These are phyloP conservation scores for Nannospalax galili DNA, from an alignment of 2,113 vertebrate species.

Conservation along the genomic window DNA sequence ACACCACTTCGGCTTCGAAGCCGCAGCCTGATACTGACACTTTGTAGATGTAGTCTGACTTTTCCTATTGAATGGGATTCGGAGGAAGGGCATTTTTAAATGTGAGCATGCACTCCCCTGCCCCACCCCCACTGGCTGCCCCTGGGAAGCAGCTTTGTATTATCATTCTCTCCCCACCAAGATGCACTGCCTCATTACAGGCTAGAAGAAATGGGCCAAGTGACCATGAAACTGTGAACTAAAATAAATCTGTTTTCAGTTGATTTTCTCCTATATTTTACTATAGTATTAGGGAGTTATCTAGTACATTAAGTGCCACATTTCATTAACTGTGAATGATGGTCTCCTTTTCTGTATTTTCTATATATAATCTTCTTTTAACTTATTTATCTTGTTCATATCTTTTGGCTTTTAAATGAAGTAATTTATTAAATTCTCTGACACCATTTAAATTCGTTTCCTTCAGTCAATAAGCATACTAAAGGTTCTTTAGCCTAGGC, in stretches of 20 bases:
- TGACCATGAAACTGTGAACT: not conserved
- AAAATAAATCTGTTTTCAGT: not conserved
- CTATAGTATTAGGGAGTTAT: not conserved
- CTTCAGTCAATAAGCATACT: not conserved
- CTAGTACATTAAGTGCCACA: not conserved
- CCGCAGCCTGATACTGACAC: too few species aligned
- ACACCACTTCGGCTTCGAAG: too few species aligned
- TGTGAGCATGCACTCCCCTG: not conserved
- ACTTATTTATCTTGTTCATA: not conserved
- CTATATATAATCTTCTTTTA: not conserved
- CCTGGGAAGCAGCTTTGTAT: not conserved
- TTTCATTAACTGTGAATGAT: not conserved
- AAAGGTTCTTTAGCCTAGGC: accelerated
- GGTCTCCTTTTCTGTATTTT: not conserved
- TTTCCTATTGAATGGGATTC: too few species aligned
- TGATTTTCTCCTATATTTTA: not conserved
- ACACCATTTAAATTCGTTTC: not conserved
- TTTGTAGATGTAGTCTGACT: too few species aligned
- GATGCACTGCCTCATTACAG: not conserved
- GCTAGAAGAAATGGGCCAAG: not conserved
- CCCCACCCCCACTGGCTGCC: not conserved
- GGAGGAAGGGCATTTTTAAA: not conserved
- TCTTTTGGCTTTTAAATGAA: not conserved
- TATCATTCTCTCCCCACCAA: not conserved
- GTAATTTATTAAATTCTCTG: not conserved